These are phyloP conservation scores for Electrophaes corylata DNA, from an alignment of 2,888 invertebrate species.

Conservation along the genomic window DNA sequence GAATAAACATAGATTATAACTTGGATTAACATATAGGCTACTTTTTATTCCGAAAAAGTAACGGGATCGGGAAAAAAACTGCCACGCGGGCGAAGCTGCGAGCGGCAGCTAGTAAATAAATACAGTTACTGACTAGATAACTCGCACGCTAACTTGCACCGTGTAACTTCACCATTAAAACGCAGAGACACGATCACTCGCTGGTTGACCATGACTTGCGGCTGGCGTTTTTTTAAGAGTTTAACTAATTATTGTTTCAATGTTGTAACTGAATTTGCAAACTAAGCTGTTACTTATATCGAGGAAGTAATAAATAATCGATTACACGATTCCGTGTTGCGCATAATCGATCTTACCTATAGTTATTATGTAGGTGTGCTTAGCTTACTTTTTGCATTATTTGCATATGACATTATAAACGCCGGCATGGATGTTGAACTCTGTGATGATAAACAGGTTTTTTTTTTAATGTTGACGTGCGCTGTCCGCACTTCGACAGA, in stretches of 20 bases:
- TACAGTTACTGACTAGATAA: too few species aligned
- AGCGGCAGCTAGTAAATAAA: too few species aligned
- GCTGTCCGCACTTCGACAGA: too few species aligned
- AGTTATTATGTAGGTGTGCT: not conserved
- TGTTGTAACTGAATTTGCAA: slow-evolving; percentile 19
- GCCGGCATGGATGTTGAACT: not conserved
- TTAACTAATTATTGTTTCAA: not conserved
- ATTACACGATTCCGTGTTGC: slow-evolving; percentile 21
- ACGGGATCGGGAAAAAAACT: too few species aligned
- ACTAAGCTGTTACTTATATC: slow-evolving; percentile 17
- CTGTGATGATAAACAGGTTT: not conserved
- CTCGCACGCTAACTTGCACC: too few species aligned
- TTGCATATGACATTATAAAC: not conserved
- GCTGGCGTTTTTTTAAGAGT: not conserved
- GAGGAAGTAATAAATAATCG: slow-evolving; percentile 28
- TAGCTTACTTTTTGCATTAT: not conserved
- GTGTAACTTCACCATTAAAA: too few species aligned
- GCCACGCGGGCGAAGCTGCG: too few species aligned
- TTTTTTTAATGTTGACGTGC: not conserved
- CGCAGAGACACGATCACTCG: too few species aligned
- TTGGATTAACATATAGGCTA: too few species aligned
- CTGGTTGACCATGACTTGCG: not conserved
- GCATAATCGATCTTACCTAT: slow-evolving; percentile 4
- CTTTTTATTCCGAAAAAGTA: too few species aligned
- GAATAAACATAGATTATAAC: too few species aligned